A percentile compares a stretch with the other conserved stretches of the same genome.
These are phyloP conservation scores for Myotis planiceps DNA, from an alignment of 2,797 vertebrate genomes.

Conservation along the genomic window DNA sequence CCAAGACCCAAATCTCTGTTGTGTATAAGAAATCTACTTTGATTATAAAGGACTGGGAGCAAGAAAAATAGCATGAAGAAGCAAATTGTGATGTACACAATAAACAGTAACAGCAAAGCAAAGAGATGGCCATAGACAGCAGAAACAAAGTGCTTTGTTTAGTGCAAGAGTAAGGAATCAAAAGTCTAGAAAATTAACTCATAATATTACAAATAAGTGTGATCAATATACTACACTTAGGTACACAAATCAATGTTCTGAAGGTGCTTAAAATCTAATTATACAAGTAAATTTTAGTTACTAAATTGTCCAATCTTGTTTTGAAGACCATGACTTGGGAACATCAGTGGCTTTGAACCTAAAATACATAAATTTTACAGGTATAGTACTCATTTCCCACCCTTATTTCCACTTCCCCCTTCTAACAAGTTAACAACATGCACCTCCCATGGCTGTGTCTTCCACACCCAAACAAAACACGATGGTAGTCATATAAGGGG, in stretches of 20 bases:
- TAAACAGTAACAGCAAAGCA: not conserved
- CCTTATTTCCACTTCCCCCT: not conserved
- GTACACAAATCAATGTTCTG: not conserved
- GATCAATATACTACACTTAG: not conserved
- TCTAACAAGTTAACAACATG: not conserved
- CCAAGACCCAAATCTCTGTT: not conserved
- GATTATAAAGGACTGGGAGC: not conserved
- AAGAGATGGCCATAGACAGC: not conserved
- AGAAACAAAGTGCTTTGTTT: not conserved
- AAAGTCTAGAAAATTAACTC: not conserved
- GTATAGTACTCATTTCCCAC: not conserved
- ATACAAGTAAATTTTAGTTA: not conserved
- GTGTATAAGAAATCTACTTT: not conserved
- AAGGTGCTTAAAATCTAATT: not conserved
- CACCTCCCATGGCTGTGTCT: not conserved
- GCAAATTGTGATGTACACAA: not conserved
- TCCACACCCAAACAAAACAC: not conserved
- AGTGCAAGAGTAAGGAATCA: not conserved
- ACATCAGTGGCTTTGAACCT: not conserved
- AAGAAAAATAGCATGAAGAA: not conserved
- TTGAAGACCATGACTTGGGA: slow-evolving; percentile 10
- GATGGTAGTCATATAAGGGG: not conserved
- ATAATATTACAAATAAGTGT: not conserved
- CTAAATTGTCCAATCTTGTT: not conserved
- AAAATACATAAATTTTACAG: not conserved